Percentiles rank a stretch among this genome's conserved stretches.
Conservation (phyloP, 1,140 invertebrate species). For the Ceratosolen solmsi region DNA sequence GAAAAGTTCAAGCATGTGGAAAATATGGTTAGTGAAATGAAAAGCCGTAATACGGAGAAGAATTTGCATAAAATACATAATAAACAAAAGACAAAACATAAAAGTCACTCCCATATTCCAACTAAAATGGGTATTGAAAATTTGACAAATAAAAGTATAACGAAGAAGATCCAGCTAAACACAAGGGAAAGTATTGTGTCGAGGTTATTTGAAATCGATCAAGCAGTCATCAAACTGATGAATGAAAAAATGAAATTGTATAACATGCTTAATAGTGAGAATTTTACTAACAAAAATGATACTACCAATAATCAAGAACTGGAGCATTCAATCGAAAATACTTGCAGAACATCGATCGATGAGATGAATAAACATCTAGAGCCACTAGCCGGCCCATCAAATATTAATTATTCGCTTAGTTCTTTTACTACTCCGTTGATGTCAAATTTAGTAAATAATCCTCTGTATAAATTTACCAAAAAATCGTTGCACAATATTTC, state of each 20-base stretch:
- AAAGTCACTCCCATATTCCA: conserved; percentile 18
- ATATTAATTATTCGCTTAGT: neutral
- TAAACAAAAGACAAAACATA: conserved; percentile 32
- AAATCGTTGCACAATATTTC: neutral
- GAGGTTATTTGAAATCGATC: conserved; percentile 69
- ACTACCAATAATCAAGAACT: neutral
- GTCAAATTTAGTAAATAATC: neutral
- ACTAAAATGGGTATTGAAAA: neutral
- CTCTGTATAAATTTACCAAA: neutral
- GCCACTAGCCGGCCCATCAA: neutral
- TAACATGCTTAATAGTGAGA: conserved; percentile 59
- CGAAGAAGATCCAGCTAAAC: conserved; percentile 30
- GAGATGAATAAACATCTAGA: neutral
- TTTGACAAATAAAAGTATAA: neutral
- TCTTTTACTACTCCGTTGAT: conserved; percentile 13
- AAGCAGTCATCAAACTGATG: conserved; percentile 68
- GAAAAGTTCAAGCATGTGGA: conserved; percentile 57
- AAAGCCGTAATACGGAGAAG: neutral
- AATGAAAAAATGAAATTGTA: conserved; percentile 68
- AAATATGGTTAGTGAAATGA: conserved; percentile 31
- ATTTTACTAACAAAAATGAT: conserved; percentile 19
- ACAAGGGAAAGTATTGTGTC: conserved; percentile 60
- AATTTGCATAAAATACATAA: conserved; percentile 40
- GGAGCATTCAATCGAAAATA: neutral
- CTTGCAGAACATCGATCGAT: neutral